Evolutionary conservation across 2,113 vertebrate genomes (phyloP).

Genomic region (Oreochromis niloticus): DNA sequence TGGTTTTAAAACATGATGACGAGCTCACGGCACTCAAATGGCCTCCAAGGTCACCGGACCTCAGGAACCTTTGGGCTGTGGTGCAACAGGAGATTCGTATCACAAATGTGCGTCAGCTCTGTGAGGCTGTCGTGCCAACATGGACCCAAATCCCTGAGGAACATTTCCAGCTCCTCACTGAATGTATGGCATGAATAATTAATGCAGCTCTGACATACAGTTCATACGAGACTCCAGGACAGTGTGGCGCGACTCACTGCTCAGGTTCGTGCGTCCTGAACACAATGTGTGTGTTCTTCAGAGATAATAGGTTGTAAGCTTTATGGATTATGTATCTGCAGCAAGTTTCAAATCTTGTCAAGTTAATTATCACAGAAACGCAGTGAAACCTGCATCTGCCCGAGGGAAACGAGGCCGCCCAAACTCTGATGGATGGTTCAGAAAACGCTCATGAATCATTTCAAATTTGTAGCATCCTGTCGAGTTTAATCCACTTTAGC

Average conservation of each 20-base stretch:
- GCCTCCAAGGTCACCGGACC: accelerated
- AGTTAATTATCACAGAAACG: background rate
- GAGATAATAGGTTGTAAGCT: background rate
- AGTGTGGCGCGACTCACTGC: background rate
- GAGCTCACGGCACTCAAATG: background rate
- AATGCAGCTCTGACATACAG: background rate
- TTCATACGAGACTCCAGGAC: background rate
- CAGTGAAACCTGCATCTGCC: background rate
- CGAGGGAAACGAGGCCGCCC: background rate
- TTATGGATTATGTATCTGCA: background rate
- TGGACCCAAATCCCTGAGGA: background rate
- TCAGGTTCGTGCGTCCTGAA: background rate
- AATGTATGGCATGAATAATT: background rate
- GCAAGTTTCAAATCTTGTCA: background rate
- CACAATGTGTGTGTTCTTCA: background rate
- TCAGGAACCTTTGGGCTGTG: background rate
- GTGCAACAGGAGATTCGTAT: background rate
- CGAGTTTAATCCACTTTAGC: background rate
- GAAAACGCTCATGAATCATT: background rate
- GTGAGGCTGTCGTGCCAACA: background rate
- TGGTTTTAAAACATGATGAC: background rate
- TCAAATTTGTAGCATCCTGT: background rate
- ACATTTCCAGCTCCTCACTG: background rate
- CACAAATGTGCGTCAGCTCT: background rate
- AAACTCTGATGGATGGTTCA: background rate